These are phyloP conservation scores for Falco columbarius DNA, from an alignment of 2,797 vertebrate species.

Conservation along the genomic window DNA sequence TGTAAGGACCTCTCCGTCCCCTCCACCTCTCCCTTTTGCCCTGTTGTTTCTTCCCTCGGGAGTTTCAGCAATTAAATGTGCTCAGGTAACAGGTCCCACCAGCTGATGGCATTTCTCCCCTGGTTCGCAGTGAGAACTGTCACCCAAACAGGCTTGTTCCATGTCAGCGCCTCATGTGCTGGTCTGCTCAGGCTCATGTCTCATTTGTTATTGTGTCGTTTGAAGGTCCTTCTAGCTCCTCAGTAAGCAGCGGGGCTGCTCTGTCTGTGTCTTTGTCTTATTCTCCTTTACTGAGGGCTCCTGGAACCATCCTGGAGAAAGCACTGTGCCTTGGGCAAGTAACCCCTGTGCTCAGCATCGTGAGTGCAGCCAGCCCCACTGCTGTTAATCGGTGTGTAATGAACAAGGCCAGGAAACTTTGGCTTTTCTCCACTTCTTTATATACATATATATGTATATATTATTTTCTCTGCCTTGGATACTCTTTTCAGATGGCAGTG, in stretches of 20 bases:
- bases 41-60: background rate
- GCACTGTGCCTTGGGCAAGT: background rate
- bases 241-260: accelerated
- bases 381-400: background rate
- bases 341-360: background rate
- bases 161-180: accelerated
- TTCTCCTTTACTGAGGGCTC: background rate
- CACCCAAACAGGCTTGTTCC: background rate
- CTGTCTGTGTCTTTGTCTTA: background rate
- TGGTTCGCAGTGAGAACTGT: background rate
- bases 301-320: background rate
- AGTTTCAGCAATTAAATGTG: background rate
- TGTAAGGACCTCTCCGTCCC: background rate
- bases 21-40: background rate
- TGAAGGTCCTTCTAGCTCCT: background rate
- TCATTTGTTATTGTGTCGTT: background rate
- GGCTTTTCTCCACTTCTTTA: background rate
- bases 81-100: background rate
- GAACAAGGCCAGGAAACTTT: background rate
- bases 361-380: background rate
- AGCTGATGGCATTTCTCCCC: background rate
- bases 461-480: background rate
- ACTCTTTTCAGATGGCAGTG: background rate
- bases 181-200: background rate
- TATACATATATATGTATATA: too few species aligned